Percentiles rank a stretch among this genome's conserved stretches.
Evolutionary conservation across 2,888 invertebrate genomes (phyloP).

Genomic region (Unio pictorum): DNA sequence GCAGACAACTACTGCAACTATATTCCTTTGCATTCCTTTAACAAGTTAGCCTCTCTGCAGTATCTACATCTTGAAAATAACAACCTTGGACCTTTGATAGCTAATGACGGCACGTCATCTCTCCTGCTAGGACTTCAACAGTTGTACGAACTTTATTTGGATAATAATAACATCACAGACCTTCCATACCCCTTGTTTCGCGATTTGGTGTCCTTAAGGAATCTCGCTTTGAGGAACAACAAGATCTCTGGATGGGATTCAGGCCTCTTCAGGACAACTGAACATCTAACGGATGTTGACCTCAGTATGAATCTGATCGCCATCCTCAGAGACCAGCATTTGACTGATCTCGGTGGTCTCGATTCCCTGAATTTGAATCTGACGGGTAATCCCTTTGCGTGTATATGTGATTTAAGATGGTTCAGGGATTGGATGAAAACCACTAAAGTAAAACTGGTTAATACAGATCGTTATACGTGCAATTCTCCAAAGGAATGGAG

Average conservation of each 20-base stretch:
- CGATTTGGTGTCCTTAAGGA: constrained; percentile 81
- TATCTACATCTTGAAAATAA: constrained; percentile 48
- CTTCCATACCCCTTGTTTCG: constrained; percentile 66
- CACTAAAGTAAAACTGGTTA: constrained; percentile 74
- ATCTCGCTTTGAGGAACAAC: constrained; percentile 80
- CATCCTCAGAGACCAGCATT: constrained; percentile 60
- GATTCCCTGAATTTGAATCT: constrained; percentile 72
- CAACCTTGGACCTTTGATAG: constrained; percentile 38
- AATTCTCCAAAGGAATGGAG: constrained; percentile 44
- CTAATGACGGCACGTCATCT: constrained; percentile 26
- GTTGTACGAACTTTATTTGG: constrained; percentile 52
- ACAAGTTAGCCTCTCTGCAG: constrained; percentile 27
- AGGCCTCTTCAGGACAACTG: constrained; percentile 30
- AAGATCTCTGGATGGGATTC: constrained; percentile 44
- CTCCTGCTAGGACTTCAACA: constrained; percentile 41
- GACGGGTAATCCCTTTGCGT: constrained; percentile 91
- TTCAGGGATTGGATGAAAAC: constrained; percentile 94
- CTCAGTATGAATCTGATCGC: constrained; percentile 65
- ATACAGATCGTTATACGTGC: constrained; percentile 35
- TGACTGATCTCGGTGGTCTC: constrained; percentile 80
- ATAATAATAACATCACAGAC: constrained; percentile 60
- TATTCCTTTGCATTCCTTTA: constrained; percentile 40
- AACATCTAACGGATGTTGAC: constrained; percentile 40
- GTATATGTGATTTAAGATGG: constrained; percentile 91
- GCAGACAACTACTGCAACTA: constrained; percentile 40